Conservation (phyloP, 2,113 vertebrate genomes). For the Nycticorax nycticorax region DNA sequence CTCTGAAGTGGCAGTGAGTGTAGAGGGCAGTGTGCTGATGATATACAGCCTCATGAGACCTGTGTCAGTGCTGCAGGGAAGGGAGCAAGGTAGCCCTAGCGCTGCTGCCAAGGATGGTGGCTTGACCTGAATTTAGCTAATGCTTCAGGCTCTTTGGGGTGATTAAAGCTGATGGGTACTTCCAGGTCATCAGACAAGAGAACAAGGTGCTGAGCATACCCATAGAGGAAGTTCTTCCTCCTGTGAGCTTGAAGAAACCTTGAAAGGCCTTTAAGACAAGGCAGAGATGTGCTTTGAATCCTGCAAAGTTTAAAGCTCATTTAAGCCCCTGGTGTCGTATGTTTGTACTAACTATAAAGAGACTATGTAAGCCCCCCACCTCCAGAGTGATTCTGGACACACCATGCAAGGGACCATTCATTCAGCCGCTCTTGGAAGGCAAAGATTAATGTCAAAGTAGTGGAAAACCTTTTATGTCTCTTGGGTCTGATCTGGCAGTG, state of each 20-base stretch:
- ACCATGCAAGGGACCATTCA: background rate
- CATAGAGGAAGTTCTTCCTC: background rate
- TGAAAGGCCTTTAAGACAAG: background rate
- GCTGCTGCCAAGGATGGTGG: background rate
- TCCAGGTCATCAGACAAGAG: background rate
- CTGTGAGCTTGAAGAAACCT: background rate
- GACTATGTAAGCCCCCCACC: background rate
- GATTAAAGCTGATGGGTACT: background rate
- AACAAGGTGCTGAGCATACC: background rate
- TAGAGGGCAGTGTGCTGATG: background rate
- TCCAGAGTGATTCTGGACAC: background rate
- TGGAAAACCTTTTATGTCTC: background rate
- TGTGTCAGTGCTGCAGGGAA: background rate
- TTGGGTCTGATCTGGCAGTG: background rate
- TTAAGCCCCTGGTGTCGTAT: background rate
- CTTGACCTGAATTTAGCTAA: background rate
- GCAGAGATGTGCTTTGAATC: background rate
- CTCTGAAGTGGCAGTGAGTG: background rate
- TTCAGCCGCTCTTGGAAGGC: background rate
- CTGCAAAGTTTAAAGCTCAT: background rate
- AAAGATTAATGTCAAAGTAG: constrained; percentile 21
- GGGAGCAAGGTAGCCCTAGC: no score
- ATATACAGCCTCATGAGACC: background rate
- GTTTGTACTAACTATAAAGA: background rate
- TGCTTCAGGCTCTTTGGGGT: background rate